Evolutionary conservation across 2,888 invertebrate species (phyloP).

Genomic region (Acleris laterana): DNA sequence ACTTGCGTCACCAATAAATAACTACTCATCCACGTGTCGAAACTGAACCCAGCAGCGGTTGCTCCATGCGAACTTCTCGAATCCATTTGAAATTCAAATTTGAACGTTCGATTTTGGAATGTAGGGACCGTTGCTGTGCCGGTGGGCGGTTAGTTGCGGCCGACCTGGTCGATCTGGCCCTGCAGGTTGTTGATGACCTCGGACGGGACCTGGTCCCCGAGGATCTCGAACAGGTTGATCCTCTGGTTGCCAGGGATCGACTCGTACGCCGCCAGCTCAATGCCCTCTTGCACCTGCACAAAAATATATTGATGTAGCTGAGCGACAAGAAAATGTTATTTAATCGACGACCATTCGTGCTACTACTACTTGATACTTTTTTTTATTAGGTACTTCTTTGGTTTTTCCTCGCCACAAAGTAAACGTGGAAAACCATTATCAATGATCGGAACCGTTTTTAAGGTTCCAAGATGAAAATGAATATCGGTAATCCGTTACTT

Average conservation of each 20-base stretch:
- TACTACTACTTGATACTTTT: too few species aligned
- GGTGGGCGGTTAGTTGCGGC: slow-evolving; percentile 76
- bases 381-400: too few species aligned
- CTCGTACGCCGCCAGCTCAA: slow-evolving; percentile 93
- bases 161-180: slow-evolving; percentile 93
- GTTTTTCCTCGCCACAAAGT: too few species aligned
- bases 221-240: slow-evolving; percentile 92
- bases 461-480: too few species aligned
- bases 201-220: slow-evolving; percentile 93
- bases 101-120: slow-evolving; percentile 13
- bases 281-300: slow-evolving; percentile 90
- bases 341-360: background rate
- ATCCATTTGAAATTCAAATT: slow-evolving; percentile 34
- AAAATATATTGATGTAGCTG: slow-evolving; percentile 11
- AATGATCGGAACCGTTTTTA: too few species aligned
- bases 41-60: slow-evolving; percentile 45
- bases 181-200: slow-evolving; percentile 95
- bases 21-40: slow-evolving; percentile 46
- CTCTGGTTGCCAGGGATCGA: slow-evolving; percentile 93
- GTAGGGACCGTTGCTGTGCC: slow-evolving; percentile 21
- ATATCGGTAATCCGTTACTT: too few species aligned
- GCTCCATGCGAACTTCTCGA: slow-evolving; percentile 40
- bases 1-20: slow-evolving; percentile 78
- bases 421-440: too few species aligned
- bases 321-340: background rate